Percentiles rank a stretch among this genome's conserved stretches.
Conservation (phyloP, 2,888 invertebrate species). For the Tetragnatha montana region DNA sequence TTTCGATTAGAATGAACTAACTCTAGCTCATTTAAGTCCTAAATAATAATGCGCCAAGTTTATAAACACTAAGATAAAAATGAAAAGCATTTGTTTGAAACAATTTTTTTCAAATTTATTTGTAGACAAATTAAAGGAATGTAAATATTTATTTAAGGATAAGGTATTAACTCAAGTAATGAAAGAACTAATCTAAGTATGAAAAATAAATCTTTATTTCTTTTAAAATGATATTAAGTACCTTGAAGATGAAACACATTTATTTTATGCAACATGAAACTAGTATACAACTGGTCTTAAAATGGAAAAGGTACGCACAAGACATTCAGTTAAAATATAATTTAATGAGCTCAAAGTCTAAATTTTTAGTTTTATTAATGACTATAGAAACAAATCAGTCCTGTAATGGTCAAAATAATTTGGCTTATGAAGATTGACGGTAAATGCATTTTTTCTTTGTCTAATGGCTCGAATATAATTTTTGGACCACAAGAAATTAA, state of each 20-base stretch:
- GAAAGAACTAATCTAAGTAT: not conserved
- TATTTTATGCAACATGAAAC: slow-evolving; percentile 15
- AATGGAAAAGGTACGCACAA: not conserved
- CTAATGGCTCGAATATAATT: not conserved
- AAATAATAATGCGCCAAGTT: too few relatives aligned
- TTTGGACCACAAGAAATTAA: not conserved
- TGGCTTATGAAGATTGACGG: not conserved
- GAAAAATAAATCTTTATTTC: slow-evolving; percentile 66
- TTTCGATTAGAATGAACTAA: too few relatives aligned
- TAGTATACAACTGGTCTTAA: slow-evolving; percentile 6
- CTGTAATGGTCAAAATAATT: not conserved
- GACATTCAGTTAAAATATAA: not conserved
- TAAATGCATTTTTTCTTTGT: not conserved
- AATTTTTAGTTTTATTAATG: not conserved
- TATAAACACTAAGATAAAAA: too few relatives aligned
- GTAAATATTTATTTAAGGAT: too few relatives aligned
- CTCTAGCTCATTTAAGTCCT: too few relatives aligned
- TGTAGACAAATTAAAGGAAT: too few relatives aligned
- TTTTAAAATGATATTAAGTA: slow-evolving; percentile 65
- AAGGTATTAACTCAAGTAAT: not conserved
- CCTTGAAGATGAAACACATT: slow-evolving; percentile 52
- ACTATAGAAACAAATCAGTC: not conserved
- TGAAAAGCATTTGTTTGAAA: too few relatives aligned
- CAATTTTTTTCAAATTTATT: too few relatives aligned
- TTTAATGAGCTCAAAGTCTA: not conserved